Conservation (phyloP, 2,888 invertebrate genomes). For the Gymnoscelis rufifasciata region DNA sequence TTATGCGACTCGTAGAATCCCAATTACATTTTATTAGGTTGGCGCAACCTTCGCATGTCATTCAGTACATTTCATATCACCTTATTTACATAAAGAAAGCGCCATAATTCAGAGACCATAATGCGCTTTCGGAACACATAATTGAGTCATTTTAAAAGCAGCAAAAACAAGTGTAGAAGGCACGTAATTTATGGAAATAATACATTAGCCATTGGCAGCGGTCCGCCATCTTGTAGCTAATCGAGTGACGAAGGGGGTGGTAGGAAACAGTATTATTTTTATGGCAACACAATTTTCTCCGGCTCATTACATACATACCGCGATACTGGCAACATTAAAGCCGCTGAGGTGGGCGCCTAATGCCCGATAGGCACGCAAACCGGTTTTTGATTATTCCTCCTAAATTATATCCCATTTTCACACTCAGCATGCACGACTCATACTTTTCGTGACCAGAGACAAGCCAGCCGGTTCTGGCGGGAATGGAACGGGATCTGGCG, state of each 20-base stretch:
- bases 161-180: slow-evolving; percentile 25
- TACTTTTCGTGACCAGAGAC: slow-evolving; percentile 67
- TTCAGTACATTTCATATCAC: not conserved
- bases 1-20: too few species aligned
- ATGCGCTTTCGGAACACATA: slow-evolving; percentile 22
- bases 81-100: slow-evolving; percentile 20
- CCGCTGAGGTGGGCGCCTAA: slow-evolving; percentile 68
- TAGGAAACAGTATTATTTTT: slow-evolving; percentile 76
- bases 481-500: slow-evolving; percentile 36
- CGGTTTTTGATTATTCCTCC: slow-evolving; percentile 73
- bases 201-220: slow-evolving; percentile 25
- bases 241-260: slow-evolving; percentile 56
- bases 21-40: not conserved
- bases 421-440: slow-evolving; percentile 63
- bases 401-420: slow-evolving; percentile 78
- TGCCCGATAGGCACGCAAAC: slow-evolving; percentile 74
- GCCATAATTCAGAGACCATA: too few species aligned
- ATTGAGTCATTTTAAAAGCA: slow-evolving; percentile 28
- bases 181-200: slow-evolving; percentile 30
- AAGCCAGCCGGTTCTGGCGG: slow-evolving; percentile 47
- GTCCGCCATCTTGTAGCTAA: slow-evolving; percentile 37
- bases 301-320: slow-evolving; percentile 77
- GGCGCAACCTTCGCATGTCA: not conserved
- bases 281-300: slow-evolving; percentile 78
- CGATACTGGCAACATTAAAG: slow-evolving; percentile 74